Base-by-base conservation (phyloP, 30 jellyfish, hydroid and myxozoan genomes). In the Cassiopea andromeda region DNA sequence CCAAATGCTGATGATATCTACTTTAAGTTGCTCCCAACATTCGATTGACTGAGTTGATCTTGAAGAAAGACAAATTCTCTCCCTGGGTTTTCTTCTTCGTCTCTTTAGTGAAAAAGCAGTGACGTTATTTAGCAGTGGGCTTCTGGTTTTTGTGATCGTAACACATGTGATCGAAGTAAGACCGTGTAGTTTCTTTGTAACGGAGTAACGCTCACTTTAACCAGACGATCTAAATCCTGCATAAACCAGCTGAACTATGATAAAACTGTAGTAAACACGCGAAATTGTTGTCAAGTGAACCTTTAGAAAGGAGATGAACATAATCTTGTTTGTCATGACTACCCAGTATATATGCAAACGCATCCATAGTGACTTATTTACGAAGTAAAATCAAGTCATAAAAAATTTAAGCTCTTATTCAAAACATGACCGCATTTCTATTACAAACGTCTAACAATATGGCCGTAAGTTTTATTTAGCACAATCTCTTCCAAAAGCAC, bases 361-460 rank as follows among this genome's bases (percentile, higher is more conserved):
- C 49, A 47, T 77, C 54, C 86, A 2, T 77, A 74, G 86, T 0
- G 70, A 60, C 49, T 17, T 48, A 77, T 77, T 77, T 77, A 77
- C 70, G 12, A 3, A 19, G 86, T 54, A 70, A 60, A 77, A 50
- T 77, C 54, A 19, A 70, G 76, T 70, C 91, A 83, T 83, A 57
- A 83, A 83, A 83, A 69, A 83, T 83, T 83, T 73, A 27, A 83
- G 54, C 44, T 48, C 46, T 83, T n/a, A 46, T 43, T n/a, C 66
- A 44, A 69, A 27, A 61, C 66, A 27, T 43, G 69, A 83, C 91
- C 91, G 60, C 91, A 83, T 69, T 69, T 71, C 54, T 44, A 83
- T 49, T 27, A 46, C 79, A 70, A 70, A 70, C 2, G 49, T 14
- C 54, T 70, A 54, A 10, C 54, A 70, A 70, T 70, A 50, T 14